These are phyloP conservation scores for Aldabrachelys gigantea DNA, from an alignment of 2,113 vertebrate genomes.

Conservation along the genomic window DNA sequence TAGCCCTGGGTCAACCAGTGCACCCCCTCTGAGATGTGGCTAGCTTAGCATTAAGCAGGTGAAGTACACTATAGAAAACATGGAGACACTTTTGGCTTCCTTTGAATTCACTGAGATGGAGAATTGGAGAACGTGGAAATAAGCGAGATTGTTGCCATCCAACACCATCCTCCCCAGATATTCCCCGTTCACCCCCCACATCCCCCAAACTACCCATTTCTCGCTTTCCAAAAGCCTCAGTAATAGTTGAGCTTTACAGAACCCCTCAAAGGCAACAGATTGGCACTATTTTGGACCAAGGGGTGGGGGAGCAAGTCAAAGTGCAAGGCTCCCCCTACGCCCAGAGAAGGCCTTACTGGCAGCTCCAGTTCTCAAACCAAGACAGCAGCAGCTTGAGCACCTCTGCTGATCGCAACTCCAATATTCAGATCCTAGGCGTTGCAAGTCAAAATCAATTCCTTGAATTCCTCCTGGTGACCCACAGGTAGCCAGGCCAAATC, in stretches of 20 bases:
- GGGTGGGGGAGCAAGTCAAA: slow-evolving; percentile 1
- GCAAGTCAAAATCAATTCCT: neutral
- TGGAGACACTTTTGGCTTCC: neutral
- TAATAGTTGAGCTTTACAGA: neutral
- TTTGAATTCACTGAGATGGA: neutral
- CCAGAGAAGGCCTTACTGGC: slow-evolving; percentile 7
- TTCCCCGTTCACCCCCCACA: neutral
- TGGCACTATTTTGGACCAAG: neutral
- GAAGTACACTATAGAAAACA: neutral
- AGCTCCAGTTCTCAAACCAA: neutral
- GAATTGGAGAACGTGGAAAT: neutral
- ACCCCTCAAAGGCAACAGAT: slow-evolving; percentile 39
- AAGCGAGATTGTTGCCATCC: neutral
- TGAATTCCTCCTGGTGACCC: neutral
- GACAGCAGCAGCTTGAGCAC: neutral
- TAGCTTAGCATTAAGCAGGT: neutral
- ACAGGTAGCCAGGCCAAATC: neutral
- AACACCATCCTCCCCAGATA: neutral
- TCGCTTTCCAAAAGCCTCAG: neutral
- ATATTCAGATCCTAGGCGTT: neutral
- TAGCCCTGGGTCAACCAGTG: neutral
- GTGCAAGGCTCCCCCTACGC: neutral
- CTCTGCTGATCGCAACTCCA: neutral
- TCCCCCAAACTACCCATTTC: neutral
- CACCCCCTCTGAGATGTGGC: neutral